Evolutionary conservation across 64 coral and sea anemone species (phyloP).

Genomic region (Hydrozoanthus tunicans): DNA sequence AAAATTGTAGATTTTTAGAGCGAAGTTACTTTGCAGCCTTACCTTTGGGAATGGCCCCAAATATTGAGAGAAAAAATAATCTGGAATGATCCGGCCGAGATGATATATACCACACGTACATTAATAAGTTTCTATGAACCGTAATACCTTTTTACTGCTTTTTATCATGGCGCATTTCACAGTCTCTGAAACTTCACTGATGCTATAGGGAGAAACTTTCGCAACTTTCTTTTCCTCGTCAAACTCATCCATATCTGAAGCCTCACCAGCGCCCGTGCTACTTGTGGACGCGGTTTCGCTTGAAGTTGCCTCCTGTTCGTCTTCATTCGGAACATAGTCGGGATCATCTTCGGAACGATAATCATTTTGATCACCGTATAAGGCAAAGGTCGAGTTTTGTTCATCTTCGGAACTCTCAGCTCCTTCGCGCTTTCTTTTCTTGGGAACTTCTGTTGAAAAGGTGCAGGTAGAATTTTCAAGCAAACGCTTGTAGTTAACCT

Average conservation of each 20-base stretch:
- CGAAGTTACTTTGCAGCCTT: no score
- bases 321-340: constrained; percentile 38
- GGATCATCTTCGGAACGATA: constrained; percentile 53
- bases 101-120: no score
- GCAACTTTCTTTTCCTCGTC: neutral
- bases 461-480: constrained; percentile 16
- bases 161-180: neutral
- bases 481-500: constrained; percentile 41
- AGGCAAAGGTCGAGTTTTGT: neutral
- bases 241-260: constrained; percentile 28
- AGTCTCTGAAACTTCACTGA: neutral
- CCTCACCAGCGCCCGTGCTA: neutral
- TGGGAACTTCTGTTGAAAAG: neutral
- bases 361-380: neutral
- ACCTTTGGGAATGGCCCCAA: no score
- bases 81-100: no score
- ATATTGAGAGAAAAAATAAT: no score
- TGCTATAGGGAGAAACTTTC: neutral
- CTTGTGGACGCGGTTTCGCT: constrained; percentile 10
- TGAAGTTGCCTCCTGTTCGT: neutral
- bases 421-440: constrained; percentile 41
- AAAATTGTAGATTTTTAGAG: no score
- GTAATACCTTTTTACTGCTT: constrained; percentile 13
- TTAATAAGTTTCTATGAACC: neutral
- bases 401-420: neutral